Conservation (phyloP, 2,113 vertebrate species). For the Ailuropoda melanoleuca region DNA sequence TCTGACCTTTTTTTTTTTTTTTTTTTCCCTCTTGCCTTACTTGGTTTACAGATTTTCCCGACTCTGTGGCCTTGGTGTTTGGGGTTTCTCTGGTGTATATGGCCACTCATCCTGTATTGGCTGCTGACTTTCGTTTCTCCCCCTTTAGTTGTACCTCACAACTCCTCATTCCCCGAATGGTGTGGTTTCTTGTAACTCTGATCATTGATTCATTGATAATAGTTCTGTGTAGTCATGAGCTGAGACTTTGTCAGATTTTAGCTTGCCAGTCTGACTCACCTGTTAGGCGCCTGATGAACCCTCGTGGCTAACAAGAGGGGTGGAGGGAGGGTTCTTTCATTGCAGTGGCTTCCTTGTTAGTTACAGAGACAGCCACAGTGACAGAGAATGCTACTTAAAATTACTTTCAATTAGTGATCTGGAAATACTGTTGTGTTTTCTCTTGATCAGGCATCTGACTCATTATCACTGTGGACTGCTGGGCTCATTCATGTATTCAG, state of each 20-base stretch:
- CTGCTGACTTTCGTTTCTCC: slow-evolving; percentile 56
- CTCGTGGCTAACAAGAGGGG: not conserved
- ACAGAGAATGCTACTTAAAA: not conserved
- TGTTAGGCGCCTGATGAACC: not conserved
- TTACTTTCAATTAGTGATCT: slow-evolving; percentile 12
- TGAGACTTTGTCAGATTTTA: slow-evolving; percentile 41
- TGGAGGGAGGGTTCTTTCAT: not conserved
- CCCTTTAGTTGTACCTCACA: not conserved
- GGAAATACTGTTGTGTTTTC: not conserved
- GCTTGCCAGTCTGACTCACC: slow-evolving; percentile 50
- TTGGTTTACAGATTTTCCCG: not conserved
- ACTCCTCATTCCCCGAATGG: slow-evolving; percentile 64
- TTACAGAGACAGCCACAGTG: not conserved
- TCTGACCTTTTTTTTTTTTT: not conserved
- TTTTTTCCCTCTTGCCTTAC: not conserved
- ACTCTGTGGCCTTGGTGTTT: not conserved
- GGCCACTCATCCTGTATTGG: not conserved
- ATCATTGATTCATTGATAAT: slow-evolving; percentile 63
- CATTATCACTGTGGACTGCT: not conserved
- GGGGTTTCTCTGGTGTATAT: not conserved
- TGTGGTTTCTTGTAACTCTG: slow-evolving; percentile 71
- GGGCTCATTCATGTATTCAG: not conserved
- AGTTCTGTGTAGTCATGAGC: slow-evolving; percentile 55
- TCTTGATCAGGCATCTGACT: slow-evolving; percentile 13
- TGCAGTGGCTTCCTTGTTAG: slow-evolving; percentile 24